Evolutionary conservation across 2,888 invertebrate genomes (phyloP).

Genomic region (Arctia plantaginis): DNA sequence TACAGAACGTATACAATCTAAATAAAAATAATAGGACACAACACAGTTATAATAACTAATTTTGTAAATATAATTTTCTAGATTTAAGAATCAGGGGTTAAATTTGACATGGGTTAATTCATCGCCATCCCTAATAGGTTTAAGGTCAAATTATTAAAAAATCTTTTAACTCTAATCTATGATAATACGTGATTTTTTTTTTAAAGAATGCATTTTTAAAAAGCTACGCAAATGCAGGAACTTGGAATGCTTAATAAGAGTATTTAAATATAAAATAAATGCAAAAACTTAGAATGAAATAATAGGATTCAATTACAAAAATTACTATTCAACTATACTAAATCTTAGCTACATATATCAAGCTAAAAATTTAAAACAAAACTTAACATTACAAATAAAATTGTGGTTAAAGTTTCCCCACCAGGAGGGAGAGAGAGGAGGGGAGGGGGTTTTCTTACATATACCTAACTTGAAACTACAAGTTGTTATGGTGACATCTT

Average conservation of each 20-base stretch:
- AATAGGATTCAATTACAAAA: no score
- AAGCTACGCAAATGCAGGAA: not conserved
- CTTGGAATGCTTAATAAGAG: not conserved
- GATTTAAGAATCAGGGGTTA: not conserved
- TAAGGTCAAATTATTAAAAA: not conserved
- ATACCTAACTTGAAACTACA: no score
- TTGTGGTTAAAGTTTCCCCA: no score
- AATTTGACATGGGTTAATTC: not conserved
- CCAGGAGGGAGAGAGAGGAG: no score
- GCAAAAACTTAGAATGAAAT: no score
- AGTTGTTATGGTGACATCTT: no score
- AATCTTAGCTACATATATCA: no score
- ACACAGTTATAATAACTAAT: not conserved
- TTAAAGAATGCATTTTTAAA: not conserved
- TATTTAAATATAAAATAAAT: not conserved
- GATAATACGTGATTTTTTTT: not conserved
- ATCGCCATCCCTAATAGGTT: not conserved
- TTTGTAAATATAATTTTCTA: not conserved
- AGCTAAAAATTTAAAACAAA: no score
- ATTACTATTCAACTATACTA: no score
- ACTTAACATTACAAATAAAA: no score
- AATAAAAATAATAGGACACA: constrained; percentile 10
- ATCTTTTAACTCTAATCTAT: no score
- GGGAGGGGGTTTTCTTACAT: no score
- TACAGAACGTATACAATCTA: constrained; percentile 2